Percentiles rank a stretch among this genome's conserved stretches.
These are phyloP conservation scores for Macaria notata DNA, from an alignment of 2,888 invertebrate genomes.

Conservation along the genomic window DNA sequence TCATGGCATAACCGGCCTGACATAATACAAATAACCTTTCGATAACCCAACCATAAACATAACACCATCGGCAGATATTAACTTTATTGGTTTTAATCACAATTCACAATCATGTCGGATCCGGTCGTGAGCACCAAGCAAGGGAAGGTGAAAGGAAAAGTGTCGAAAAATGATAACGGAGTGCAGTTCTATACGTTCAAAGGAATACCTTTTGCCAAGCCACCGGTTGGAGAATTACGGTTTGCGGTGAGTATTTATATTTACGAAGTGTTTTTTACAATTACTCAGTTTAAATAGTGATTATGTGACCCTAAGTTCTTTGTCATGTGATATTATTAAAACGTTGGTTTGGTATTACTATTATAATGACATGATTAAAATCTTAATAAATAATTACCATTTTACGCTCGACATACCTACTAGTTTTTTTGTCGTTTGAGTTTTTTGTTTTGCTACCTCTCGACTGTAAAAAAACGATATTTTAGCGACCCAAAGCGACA, in stretches of 20 bases:
- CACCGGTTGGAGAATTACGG: constrained; percentile 66
- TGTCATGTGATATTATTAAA: too few relatives aligned
- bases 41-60: constrained; percentile 5
- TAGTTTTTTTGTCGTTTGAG: too few relatives aligned
- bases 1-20: constrained; percentile 5
- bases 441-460: too few relatives aligned
- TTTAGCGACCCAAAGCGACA: too few relatives aligned
- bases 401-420: too few relatives aligned
- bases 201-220: constrained; percentile 78
- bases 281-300: too few relatives aligned
- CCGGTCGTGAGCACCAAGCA: constrained; percentile 59
- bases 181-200: constrained; percentile 55
- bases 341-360: too few relatives aligned
- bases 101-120: constrained; percentile 38
- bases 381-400: too few relatives aligned
- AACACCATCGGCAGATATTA: background rate
- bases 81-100: background rate
- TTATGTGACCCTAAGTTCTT: too few relatives aligned
- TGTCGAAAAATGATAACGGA: constrained; percentile 57
- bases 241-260: constrained; percentile 47
- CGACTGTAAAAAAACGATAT: too few relatives aligned
- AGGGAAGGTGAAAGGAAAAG: constrained; percentile 73
- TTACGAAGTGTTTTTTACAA: too few relatives aligned
- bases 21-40: constrained; percentile 1
- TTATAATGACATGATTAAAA: too few relatives aligned